Evolutionary conservation across 2,797 vertebrate genomes (phyloP).

Genomic region (Enteromius fasciolatus): DNA sequence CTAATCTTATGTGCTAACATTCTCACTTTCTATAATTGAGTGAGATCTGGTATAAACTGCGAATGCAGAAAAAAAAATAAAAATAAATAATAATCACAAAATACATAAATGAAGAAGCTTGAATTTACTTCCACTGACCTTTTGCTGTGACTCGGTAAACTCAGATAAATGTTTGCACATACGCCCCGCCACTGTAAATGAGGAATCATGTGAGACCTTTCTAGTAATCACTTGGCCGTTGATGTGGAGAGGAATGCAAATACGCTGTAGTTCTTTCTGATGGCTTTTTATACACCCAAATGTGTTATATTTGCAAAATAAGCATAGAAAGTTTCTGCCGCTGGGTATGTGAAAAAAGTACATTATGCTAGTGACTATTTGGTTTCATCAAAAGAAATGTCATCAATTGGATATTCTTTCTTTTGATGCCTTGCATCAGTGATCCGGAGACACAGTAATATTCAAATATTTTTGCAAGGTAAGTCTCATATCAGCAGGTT

Average conservation of each 20-base stretch:
- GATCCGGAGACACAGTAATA: neutral
- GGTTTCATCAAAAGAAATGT: conserved; percentile 21
- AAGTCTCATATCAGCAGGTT: neutral
- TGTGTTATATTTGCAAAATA: neutral
- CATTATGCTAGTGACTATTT: neutral
- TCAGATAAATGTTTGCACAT: conserved; percentile 34
- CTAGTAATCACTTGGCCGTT: conserved; percentile 23
- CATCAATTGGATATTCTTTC: conserved; percentile 20
- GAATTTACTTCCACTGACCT: conserved; percentile 24
- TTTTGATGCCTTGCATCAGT: neutral
- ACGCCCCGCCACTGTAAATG: conserved; percentile 22
- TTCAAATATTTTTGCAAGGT: neutral
- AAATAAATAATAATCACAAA: conserved; percentile 18
- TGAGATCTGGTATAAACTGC: neutral
- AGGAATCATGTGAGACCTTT: conserved; percentile 39
- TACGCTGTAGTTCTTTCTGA: neutral
- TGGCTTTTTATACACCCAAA: neutral
- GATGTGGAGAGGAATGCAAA: conserved; percentile 30
- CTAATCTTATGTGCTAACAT: neutral
- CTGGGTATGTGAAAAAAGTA: neutral
- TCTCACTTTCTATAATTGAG: conserved; percentile 3
- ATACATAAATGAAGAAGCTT: neutral
- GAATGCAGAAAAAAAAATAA: neutral
- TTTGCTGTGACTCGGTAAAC: conserved; percentile 32
- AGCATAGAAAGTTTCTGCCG: neutral